Evolutionary conservation across 1,140 invertebrate genomes (phyloP).

Genomic region (Tetranychus cinnabarinus): DNA sequence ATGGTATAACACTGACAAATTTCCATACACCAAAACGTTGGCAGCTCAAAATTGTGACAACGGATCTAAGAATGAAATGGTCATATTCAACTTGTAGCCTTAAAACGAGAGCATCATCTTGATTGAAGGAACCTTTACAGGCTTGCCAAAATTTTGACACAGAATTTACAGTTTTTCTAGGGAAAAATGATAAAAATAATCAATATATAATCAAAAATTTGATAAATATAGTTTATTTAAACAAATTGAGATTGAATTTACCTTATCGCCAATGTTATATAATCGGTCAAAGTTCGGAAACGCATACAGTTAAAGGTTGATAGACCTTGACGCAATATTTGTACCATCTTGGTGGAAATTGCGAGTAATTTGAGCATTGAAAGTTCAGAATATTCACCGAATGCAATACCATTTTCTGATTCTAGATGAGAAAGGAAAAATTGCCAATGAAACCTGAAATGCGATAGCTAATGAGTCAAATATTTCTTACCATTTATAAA

Average conservation of each 20-base stretch:
- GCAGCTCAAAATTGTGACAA: conserved; percentile 6
- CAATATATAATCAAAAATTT: not conserved
- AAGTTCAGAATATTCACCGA: conserved; percentile 1
- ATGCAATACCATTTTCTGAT: not conserved
- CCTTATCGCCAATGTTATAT: conserved; percentile 5
- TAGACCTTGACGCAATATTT: conserved; percentile 7
- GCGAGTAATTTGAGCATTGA: conserved; percentile 9
- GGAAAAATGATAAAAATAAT: not conserved
- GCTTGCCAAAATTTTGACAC: conserved; percentile 6
- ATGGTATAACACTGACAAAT: conserved; percentile 7
- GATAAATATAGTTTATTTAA: too few species aligned
- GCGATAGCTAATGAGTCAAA: not conserved
- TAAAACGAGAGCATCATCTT: conserved; percentile 8
- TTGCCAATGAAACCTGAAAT: too few species aligned
- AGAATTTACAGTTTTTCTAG: conserved; percentile 1
- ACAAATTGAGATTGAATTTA: not conserved
- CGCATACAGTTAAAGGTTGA: conserved; percentile 10
- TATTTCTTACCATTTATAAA: not conserved
- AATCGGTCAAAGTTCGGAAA: conserved; percentile 7
- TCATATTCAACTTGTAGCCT: conserved; percentile 12
- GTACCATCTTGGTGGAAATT: conserved; percentile 6
- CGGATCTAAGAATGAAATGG: conserved; percentile 10
- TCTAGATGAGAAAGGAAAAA: not conserved
- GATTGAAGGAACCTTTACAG: conserved; percentile 2
- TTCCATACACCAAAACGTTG: conserved; percentile 10